Base-by-base conservation (phyloP, 2,888 invertebrate species). In the Drosophila incognita region DNA sequence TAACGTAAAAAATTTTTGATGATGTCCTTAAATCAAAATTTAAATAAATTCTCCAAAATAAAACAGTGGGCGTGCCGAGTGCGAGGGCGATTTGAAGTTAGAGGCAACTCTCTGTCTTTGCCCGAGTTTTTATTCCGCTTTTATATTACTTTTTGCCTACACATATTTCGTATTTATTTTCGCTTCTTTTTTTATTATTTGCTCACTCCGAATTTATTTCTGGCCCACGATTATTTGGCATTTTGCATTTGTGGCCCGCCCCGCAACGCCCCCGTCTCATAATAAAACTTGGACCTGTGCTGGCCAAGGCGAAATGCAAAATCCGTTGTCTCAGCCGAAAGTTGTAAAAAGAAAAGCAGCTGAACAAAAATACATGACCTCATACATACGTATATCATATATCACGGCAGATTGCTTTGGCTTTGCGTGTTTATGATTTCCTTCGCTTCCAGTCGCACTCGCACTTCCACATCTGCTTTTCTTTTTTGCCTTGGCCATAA, bases 1-100 rank as follows among this genome's bases (percentile, higher is more conserved):
- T 90, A 89, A 89, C 86, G 89, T 87, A 87, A 83, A 91, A 87
- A 80, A 83, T 80, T 75, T 81, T 89, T 91, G 89, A 89, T 87
- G 90, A 85, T 88, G 81, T 89, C 81, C 89, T 87, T 87, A 87
- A 90, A 89, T 82, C 87, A 85, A 88, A 88, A 90, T 89, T 90
- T 91, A 90, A 90, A 88, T 82, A 87, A 86, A 82, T 87, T 83
- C 76, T 76, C 68, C 57, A 61, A 81, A 74, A 76, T 71, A 72
- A 83, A 83, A 62, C 67, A 69, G 42, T 31, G 51, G 60, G 61
- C 67, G 57, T 56, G 36, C 7, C 38, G 27, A 13, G 13, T n/a
- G 36, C 18, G 49, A 27, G 15, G 21, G 31, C 18, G 46, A 46
- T 46, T 24, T 46, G 7, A 46, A 46, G 42, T 29, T 24, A 13